Evolutionary conservation across 2,888 invertebrate genomes (phyloP), one percentile per base, ranked within the genome.

Genomic region (Galeruca laticollis): DNA sequence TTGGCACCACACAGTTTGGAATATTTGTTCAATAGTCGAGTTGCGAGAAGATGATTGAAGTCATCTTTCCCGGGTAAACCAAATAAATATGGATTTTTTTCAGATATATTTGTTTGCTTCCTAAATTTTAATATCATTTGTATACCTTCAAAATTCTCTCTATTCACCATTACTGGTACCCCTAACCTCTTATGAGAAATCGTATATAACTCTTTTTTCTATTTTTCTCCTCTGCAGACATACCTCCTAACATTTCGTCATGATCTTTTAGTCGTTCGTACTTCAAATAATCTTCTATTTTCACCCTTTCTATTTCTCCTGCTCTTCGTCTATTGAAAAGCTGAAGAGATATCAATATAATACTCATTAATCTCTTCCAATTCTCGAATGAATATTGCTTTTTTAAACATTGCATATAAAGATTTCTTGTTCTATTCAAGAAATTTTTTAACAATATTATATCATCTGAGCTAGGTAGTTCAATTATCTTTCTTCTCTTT

Each of bases 271-370:
- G 33, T 10, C 33, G 13, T 31, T 61, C 33, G 15, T 49, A 49
- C 11, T 51, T 49, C 31, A 13, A 51, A 56, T 18, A 72, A 64
- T 72, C 69, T 33, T 69, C 64, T 33, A 72, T 57, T 47, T 52
- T 54, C 20, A 70, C 33, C 47, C 66, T 62, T 60, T 72, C 63
- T 8, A 69, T 51, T 71, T 74, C 69, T 21, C 73, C 73, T 20
- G 75, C 71, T 54, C 73, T 33, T 33, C 73, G 60, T 66, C 74
- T 51, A 54, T 76, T 76, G 52, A 75, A 76, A 4, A 74, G 26
- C 37, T 70, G 72, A 13, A 76, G n/a, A 0, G 66, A 65, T 18
- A 72, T 73, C 13, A 76, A 47, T n/a, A 73, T 72, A 8, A 52
- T 43, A 26, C 63, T 26, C 20, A 66, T 47, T 33, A 76, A 35